These are phyloP conservation scores for Channallabes apus DNA, from an alignment of 2,797 vertebrate genomes.

Conservation along the genomic window DNA sequence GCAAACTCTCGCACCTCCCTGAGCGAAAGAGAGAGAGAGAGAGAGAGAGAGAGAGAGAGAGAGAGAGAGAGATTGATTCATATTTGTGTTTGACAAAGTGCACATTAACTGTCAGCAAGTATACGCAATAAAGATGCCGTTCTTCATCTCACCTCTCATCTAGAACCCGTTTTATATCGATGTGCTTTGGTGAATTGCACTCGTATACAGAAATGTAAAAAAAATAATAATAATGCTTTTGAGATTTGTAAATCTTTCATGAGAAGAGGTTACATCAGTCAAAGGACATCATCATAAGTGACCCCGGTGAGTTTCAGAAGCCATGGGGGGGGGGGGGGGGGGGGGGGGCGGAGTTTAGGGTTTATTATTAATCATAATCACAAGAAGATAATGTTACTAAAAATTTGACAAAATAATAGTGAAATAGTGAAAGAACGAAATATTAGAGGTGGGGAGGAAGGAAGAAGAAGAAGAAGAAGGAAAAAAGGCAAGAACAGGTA, in stretches of 20 bases:
- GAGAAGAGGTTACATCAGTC: background rate
- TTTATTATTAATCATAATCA: background rate
- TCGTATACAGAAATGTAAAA: background rate
- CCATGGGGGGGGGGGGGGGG: too few relatives aligned
- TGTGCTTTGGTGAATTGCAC: background rate
- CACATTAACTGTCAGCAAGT: background rate
- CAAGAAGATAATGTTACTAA: background rate
- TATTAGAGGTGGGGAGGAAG: too few relatives aligned
- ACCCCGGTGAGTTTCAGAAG: background rate
- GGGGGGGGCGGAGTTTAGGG: background rate
- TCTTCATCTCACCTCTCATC: background rate
- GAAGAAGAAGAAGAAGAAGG: too few relatives aligned
- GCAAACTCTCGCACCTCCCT: conserved; percentile 93
- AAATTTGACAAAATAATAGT: background rate
- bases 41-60: conserved; percentile 6
- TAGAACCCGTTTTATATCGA: background rate
- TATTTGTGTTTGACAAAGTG: background rate
- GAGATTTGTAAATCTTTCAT: background rate
- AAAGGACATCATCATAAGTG: background rate
- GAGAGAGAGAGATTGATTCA: background rate
- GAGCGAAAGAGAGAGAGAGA: conserved; percentile 55
- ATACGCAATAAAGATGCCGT: background rate
- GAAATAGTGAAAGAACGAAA: background rate
- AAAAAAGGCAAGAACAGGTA: too few relatives aligned
- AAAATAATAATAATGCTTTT: too few relatives aligned